These are phyloP conservation scores for Tuta absoluta DNA, from an alignment of 2,888 invertebrate species.

Conservation along the genomic window DNA sequence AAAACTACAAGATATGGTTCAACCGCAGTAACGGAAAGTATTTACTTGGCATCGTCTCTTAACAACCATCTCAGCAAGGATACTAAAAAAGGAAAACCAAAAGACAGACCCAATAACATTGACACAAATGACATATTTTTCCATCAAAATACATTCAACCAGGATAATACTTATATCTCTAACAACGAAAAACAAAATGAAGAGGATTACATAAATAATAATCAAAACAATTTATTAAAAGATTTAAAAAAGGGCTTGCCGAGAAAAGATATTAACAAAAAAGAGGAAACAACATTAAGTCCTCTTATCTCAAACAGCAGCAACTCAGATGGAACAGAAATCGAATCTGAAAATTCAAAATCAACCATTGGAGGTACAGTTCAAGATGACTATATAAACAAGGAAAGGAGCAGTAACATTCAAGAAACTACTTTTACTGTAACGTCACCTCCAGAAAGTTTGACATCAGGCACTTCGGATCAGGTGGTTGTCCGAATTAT, in stretches of 20 bases:
- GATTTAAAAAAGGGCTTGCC: background rate
- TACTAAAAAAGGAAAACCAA: background rate
- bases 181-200: background rate
- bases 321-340: background rate
- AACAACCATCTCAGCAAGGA: background rate
- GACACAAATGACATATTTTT: background rate
- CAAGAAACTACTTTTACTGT: background rate
- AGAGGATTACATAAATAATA: background rate
- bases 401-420: background rate
- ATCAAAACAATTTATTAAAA: background rate
- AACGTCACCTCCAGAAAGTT: constrained; percentile 30
- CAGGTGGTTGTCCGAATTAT: constrained; percentile 50
- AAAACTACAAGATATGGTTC: background rate
- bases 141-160: background rate
- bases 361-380: background rate
- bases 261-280: background rate
- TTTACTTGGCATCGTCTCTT: no score
- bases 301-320: background rate
- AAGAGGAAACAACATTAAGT: background rate
- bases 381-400: background rate
- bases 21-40: background rate
- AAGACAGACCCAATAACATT: background rate
- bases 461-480: constrained; percentile 33
- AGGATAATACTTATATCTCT: background rate
- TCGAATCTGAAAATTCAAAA: background rate